Conservation (phyloP, 2,113 vertebrate genomes). For the Lutjanus erythropterus region DNA sequence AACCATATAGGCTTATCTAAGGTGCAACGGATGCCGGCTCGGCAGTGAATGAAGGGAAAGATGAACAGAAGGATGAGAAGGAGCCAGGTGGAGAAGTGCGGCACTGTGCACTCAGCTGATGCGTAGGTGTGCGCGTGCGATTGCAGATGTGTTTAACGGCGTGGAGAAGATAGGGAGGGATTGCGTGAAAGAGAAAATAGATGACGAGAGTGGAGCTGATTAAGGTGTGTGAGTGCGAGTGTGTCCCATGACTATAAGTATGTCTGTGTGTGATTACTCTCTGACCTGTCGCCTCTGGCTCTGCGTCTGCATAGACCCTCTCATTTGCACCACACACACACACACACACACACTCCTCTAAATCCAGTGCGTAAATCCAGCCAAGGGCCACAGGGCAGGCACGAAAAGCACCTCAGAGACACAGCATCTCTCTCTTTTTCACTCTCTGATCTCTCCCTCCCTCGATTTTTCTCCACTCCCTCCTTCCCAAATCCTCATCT, state of each 20-base stretch:
- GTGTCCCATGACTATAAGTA: conserved; percentile 51
- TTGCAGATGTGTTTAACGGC: conserved; percentile 48
- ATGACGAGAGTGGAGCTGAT: conserved; percentile 36
- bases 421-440: conserved; percentile 60
- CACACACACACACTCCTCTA: conserved; percentile 45
- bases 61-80: conserved; percentile 62
- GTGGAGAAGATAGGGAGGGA: conserved; percentile 34
- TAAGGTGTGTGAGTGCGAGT: conserved; percentile 36
- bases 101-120: conserved; percentile 46
- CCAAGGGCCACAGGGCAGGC: conserved; percentile 68
- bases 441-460: conserved; percentile 59
- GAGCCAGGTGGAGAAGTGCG: conserved; percentile 63
- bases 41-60: conserved; percentile 48
- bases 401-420: conserved; percentile 71
- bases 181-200: conserved; percentile 32
- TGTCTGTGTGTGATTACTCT: conserved; percentile 64
- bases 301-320: conserved; percentile 44
- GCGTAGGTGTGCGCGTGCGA: conserved; percentile 34
- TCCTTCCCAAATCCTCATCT: conserved; percentile 79
- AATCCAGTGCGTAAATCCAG: conserved; percentile 73
- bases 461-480: conserved; percentile 22
- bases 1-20: conserved; percentile 65
- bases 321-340: conserved; percentile 55
- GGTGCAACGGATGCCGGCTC: conserved; percentile 41
- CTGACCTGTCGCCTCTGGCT: conserved; percentile 69